Evolutionary conservation across 2,888 invertebrate genomes (phyloP).

Genomic region (Aleiodes leptofemur): DNA sequence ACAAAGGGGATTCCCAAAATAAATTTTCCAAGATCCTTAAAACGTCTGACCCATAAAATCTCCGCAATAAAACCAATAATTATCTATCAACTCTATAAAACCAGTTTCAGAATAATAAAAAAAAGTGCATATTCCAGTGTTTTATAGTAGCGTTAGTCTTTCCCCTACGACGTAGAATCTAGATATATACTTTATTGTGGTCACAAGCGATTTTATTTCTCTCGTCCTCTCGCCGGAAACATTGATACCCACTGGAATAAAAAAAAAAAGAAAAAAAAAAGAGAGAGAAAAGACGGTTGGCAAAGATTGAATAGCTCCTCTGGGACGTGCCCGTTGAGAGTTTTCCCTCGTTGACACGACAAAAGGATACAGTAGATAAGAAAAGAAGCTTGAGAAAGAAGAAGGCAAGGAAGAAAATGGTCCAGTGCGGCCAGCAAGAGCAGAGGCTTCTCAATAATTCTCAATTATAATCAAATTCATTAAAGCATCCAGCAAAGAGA

Average conservation of each 20-base stretch:
- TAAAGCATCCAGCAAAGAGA: neutral
- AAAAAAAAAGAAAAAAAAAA: neutral
- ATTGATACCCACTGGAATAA: constrained; percentile 53
- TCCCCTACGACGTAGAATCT: neutral
- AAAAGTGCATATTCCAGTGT: too few relatives aligned
- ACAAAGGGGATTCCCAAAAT: too few relatives aligned
- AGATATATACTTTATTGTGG: constrained; percentile 23
- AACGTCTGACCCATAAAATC: too few relatives aligned
- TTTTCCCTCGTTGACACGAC: constrained; percentile 46
- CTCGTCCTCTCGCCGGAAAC: constrained; percentile 47
- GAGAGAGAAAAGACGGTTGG: constrained; percentile 43
- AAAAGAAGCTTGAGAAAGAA: constrained; percentile 6
- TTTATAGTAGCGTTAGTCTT: too few relatives aligned
- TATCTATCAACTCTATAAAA: too few relatives aligned
- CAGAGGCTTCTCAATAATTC: constrained; percentile 1
- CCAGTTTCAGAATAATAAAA: too few relatives aligned
- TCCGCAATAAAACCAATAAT: too few relatives aligned
- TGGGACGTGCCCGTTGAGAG: constrained; percentile 53
- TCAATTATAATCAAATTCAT: constrained; percentile 20
- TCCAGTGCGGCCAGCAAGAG: too few relatives aligned
- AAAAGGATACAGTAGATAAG: constrained; percentile 32
- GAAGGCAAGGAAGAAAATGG: too few relatives aligned
- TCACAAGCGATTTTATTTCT: constrained; percentile 51
- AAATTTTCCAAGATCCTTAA: too few relatives aligned
- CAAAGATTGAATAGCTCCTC: constrained; percentile 67